These are phyloP conservation scores for Sthenelais limicola DNA, from an alignment of 2,888 invertebrate genomes.

Conservation along the genomic window DNA sequence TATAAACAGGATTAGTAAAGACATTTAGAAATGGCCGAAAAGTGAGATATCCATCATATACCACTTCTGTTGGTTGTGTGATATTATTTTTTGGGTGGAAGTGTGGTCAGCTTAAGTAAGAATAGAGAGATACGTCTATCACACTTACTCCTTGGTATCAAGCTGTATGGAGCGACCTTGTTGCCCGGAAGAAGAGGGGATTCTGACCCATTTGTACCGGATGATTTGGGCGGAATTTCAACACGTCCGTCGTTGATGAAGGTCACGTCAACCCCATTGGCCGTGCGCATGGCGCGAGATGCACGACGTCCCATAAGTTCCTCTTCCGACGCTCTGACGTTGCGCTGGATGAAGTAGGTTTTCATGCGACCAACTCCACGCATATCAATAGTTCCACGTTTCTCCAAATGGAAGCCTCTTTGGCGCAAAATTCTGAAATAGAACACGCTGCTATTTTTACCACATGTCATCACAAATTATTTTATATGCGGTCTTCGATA, in stretches of 20 bases:
- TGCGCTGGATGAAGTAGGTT: slow-evolving; percentile 56
- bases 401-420: slow-evolving; percentile 54
- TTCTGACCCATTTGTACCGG: slow-evolving; percentile 23
- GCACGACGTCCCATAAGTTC: slow-evolving; percentile 24
- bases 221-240: slow-evolving; percentile 38
- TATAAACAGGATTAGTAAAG: too few relatives aligned
- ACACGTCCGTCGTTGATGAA: slow-evolving; percentile 47
- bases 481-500: too few relatives aligned
- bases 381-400: slow-evolving; percentile 58
- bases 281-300: not conserved
- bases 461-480: too few relatives aligned
- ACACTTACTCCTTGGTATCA: too few relatives aligned
- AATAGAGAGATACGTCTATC: too few relatives aligned
- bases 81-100: too few relatives aligned
- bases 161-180: slow-evolving; percentile 14
- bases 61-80: too few relatives aligned
- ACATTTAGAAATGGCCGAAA: too few relatives aligned
- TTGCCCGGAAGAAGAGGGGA: slow-evolving; percentile 33
- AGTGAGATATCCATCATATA: too few relatives aligned
- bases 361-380: slow-evolving; percentile 52
- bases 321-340: slow-evolving; percentile 52
- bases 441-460: not conserved
- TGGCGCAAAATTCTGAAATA: slow-evolving; percentile 51
- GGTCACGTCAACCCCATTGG: slow-evolving; percentile 43
- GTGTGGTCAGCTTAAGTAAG: too few relatives aligned